These are phyloP conservation scores for Sebastes nivosus DNA, from an alignment of 2,797 vertebrate species.

Conservation along the genomic window DNA sequence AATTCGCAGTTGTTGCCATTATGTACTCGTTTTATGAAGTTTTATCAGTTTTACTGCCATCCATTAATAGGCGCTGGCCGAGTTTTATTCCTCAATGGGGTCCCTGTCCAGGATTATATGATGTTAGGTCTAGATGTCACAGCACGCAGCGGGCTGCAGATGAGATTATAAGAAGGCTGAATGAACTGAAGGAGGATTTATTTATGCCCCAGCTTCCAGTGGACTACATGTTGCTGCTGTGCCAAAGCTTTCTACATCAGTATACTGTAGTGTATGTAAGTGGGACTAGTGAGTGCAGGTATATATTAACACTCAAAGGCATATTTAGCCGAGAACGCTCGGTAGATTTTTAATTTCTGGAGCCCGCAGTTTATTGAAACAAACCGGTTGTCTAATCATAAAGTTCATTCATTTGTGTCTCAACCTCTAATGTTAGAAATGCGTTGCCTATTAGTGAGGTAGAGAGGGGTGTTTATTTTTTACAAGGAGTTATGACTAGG, in stretches of 20 bases:
- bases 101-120: conserved; percentile 60
- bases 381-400: background rate
- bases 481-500: background rate
- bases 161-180: conserved; percentile 53
- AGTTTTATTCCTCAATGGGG: conserved; percentile 61
- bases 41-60: conserved; percentile 61
- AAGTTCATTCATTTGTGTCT: background rate
- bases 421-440: background rate
- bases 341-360: background rate
- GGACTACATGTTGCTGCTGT: conserved; percentile 21
- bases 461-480: background rate
- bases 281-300: conserved; percentile 9
- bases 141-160: conserved; percentile 46
- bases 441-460: background rate
- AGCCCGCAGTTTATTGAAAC: background rate
- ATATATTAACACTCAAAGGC: background rate
- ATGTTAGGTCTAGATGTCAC: conserved; percentile 58
- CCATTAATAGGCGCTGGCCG: conserved; percentile 49
- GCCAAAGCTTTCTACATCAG: conserved; percentile 8
- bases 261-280: background rate
- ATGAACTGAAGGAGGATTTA: conserved; percentile 41
- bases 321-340: background rate
- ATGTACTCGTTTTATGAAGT: conserved; percentile 59
- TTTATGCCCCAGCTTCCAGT: background rate
- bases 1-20: conserved; percentile 52